Percentiles rank a stretch among this genome's conserved stretches.
Evolutionary conservation across 2,888 invertebrate species (phyloP).

Genomic region (Steromphala cineraria): DNA sequence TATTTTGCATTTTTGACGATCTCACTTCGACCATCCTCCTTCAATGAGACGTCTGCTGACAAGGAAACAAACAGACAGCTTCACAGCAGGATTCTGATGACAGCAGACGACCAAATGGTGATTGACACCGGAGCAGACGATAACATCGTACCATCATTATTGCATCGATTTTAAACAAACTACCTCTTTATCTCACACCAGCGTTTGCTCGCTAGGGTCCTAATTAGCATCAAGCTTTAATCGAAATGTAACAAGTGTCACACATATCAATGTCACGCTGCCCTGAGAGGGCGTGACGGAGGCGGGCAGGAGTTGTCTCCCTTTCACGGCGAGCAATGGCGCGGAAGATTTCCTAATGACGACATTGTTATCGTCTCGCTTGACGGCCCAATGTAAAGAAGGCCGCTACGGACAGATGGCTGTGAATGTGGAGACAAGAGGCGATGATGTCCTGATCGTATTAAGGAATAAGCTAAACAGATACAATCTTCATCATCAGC

Average conservation of each 20-base stretch:
- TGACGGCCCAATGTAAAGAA: neutral
- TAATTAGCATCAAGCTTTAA: neutral
- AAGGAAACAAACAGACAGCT: neutral
- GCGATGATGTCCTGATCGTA: neutral
- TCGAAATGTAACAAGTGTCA: neutral
- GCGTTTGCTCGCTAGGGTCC: neutral
- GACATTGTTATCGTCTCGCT: neutral
- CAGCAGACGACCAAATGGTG: neutral
- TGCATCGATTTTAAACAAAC: neutral
- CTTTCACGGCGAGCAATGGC: neutral
- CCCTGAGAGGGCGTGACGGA: neutral
- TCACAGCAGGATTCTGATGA: neutral
- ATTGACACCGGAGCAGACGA: neutral
- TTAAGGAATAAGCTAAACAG: conserved; percentile 1
- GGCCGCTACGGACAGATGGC: neutral
- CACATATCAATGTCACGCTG: neutral
- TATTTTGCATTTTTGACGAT: too few species aligned
- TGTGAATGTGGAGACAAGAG: neutral
- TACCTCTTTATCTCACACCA: neutral
- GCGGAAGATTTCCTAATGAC: neutral
- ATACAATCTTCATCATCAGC: neutral
- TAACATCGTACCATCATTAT: neutral
- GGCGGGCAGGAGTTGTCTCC: neutral
- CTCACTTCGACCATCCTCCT: too few species aligned
- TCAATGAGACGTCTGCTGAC: neutral